Evolutionary conservation across 1,140 invertebrate species (phyloP), one percentile per base, ranked within the genome.

Genomic region (Popillia japonica): DNA sequence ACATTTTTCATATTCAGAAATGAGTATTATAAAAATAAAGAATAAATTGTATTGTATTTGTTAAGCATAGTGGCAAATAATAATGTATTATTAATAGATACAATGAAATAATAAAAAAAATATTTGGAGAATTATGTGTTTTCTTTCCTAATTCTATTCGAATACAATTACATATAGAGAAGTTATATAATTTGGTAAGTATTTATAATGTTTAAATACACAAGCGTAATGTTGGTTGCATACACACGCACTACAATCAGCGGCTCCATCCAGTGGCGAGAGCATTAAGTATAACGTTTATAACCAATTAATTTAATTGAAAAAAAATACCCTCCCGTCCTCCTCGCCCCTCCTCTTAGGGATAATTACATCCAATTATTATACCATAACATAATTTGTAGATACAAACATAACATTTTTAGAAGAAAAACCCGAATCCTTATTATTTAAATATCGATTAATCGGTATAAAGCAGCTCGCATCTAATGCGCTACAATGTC

Each of bases 61-160:
- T 81, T 83, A 83, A 83, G 80, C 82, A 81, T 83, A 83, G 82
- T 83, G 82, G 82, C 82, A 83, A 83, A 83, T 83, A 83, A 83
- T 82, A 81, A 83, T 83, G 82, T 83, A 83, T 83, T 81, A 83
- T 79, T 79, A 75, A 82, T 82, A 82, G 81, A 80, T 75, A 77
- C 81, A 82, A 82, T 77, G 78, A 79, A 81, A 79, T 81, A 80
- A 83, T n/a, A n/a, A 79, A 83, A 64, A 64, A 64, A 64, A 64
- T 64, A 64, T 23, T 64, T 64, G 61, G 17, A 64, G 61, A 20
- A 64, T 20, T 8, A 17, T 64, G 10, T 48, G 4, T 22, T 27
- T 23, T 22, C 9, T 64, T 64, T 64, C 6, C 22, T 64, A n/a
- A 59, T n/a, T 20, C n/a, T 59, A 59, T 7, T n/a, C 55, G 17